Base-by-base conservation (phyloP, 2,113 vertebrate species). In the Montifringilla adamsi region DNA sequence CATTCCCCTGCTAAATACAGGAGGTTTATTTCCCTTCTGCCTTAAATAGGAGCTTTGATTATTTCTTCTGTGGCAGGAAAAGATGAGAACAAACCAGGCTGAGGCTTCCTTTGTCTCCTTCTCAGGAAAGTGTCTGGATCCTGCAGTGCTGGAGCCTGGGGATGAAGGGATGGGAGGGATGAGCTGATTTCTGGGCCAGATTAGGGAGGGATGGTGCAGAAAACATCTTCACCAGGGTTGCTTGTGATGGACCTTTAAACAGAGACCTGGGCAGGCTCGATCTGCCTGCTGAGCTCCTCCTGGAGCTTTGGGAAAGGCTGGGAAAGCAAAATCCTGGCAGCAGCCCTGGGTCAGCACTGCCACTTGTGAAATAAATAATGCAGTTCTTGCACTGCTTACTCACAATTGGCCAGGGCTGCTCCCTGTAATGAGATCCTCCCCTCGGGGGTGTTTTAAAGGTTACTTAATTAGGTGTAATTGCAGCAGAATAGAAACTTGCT, bases 391-490 rank as follows among this genome's bases (percentile, higher is more conserved):
- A 1, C 35, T 90, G 66, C 93, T 87, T 59, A 35, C 67, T 93
- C 78, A 64, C 85, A 80, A 84, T 13, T 75, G 87, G 63, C 85
- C 83, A 17, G 33, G 35, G 74, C 88, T 84, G 67, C 62, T 92
- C 33, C 50, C 81, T 94, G 91, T 74, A 95, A 92, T 77, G 59
- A 84, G 93, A 77, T 88, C 88, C 90, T 43, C 43, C 82, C 80
- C 89, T 69, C 23, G 89, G 78, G 91, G 78, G 49, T 62, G 6
- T 87, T 97, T 96, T 66, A 90, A n/a, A 90, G 83, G 81, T 91
- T 89, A 30, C 77, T 96, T 96, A 94, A 96, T 94, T 81, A 91
- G 89, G 81, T 95, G 69, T 95, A 95, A 96, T 92, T 91, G 93
- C 35, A 41, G 53, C 73, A 77, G 74, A 77, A 68, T 19, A 74